Evolutionary conservation across 2,888 invertebrate genomes (phyloP).

Genomic region (Andricus curvator): DNA sequence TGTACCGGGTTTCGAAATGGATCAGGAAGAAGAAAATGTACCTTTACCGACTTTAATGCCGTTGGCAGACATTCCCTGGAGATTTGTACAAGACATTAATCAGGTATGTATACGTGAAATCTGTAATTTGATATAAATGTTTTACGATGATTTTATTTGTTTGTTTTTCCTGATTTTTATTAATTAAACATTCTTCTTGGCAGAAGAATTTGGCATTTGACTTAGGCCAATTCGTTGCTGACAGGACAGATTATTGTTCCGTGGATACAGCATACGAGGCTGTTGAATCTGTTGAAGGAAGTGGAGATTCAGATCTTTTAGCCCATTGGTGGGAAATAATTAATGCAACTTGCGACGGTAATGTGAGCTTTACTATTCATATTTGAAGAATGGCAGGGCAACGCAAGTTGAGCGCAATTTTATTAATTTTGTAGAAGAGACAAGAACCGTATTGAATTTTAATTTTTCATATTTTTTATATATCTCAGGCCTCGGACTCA

Average conservation of each 20-base stretch:
- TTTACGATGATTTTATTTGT: no score
- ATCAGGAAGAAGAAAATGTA: slow-evolving; percentile 69
- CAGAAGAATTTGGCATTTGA: slow-evolving; percentile 65
- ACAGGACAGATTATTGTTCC: slow-evolving; percentile 81
- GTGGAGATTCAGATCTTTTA: slow-evolving; percentile 71
- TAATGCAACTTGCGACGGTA: slow-evolving; percentile 70
- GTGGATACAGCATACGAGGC: slow-evolving; percentile 83
- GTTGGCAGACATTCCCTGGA: slow-evolving; percentile 77
- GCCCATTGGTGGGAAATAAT: slow-evolving; percentile 71
- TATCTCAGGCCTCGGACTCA: no score
- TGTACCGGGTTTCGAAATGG: slow-evolving; percentile 80
- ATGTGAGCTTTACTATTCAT: slow-evolving; percentile 18
- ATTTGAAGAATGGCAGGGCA: neutral
- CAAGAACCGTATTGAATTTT: no score
- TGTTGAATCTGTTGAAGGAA: slow-evolving; percentile 80
- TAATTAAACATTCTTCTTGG: slow-evolving; percentile 28
- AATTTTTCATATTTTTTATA: no score
- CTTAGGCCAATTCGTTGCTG: slow-evolving; percentile 68
- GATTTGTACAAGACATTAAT: slow-evolving; percentile 77
- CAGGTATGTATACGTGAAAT: slow-evolving; percentile 39
- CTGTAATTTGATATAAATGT: neutral
- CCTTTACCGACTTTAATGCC: slow-evolving; percentile 70
- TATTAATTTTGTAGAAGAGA: neutral
- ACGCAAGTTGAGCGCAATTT: neutral
- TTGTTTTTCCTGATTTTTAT: neutral